Evolutionary conservation across 1,140 invertebrate species (phyloP), one percentile per base, ranked within the genome.

Genomic region (silkworm (Bombyx mori)): DNA sequence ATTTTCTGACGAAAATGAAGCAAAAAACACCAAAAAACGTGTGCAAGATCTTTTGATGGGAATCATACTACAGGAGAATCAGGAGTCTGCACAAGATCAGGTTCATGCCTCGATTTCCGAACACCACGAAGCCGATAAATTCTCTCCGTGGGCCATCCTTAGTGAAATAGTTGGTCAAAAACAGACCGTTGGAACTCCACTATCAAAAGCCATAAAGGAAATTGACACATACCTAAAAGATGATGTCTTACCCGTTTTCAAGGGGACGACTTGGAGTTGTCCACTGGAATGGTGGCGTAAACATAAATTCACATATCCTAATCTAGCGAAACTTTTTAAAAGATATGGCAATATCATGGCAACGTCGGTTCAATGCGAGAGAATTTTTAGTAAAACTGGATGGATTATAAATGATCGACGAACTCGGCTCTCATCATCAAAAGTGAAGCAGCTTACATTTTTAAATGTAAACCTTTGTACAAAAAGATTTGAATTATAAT

Each of bases 191-290:
- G 54, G 58, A 1, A 64, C 54, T 35, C 62, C 62, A 7, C 9
- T 55, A 18, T 64, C 62, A 22, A 57, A 52, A 7, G 58, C 62
- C n/a, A 58, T 65, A 22, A 65, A 61, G 46, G 59, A 65, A 56
- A 50, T 65, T 1, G 56, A 65, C 22, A 47, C 56, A 1, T 64
- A 64, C 12, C 10, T 60, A 43, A 60, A 60, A 42, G 59, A 61
- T 10, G 57, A 56, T 8, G 12, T 44, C 3, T 12, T 61, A 22
- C 59, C 63, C 6, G 45, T 52, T 3, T 58, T 56, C 42, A 12
- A 47, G 10, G 42, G 9, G 26, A 26, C 35, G 12, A 49, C 26
- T 3, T 65, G 48, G 18, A 65, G 49, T 42, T 61, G 50, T 10
- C 54, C 62, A 5, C 43, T 63, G 46, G 42, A 60, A 51, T 63